phyloP scores from a whole-genome alignment of 2,888 invertebrate species.

The Charanyca ferruginea region DNA sequence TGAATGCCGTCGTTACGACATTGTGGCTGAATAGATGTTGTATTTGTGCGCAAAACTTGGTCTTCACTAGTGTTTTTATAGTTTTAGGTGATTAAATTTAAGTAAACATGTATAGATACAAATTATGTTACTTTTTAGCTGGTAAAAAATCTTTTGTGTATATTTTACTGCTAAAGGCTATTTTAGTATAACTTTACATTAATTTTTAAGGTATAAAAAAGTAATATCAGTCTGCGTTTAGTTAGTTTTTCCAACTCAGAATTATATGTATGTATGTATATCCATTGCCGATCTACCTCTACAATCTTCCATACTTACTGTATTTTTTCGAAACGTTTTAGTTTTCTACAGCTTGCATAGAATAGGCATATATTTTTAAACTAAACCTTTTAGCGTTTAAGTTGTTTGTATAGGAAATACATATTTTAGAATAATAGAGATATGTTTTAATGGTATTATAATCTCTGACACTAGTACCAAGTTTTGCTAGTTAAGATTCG shows the following conservation, averaged over 20 bases:
- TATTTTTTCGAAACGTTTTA: constrained; percentile 52
- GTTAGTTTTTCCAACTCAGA: constrained; percentile 22
- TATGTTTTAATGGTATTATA: constrained; percentile 64
- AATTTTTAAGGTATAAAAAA: constrained; percentile 29
- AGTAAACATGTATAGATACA: constrained; percentile 58
- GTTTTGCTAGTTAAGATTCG: constrained; percentile 87
- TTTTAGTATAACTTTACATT: constrained; percentile 44
- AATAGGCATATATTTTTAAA: constrained; percentile 50
- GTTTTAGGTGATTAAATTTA: constrained; percentile 62
- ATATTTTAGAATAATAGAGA: constrained; percentile 58
- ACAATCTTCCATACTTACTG: constrained; percentile 60
- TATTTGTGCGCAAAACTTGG: constrained; percentile 87
- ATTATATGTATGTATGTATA: too few species aligned
- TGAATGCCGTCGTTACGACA: constrained; percentile 81
- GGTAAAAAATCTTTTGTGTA: constrained; percentile 47
- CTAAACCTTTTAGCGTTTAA: constrained; percentile 55
- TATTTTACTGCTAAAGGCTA: constrained; percentile 46
- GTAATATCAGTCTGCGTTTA: constrained; percentile 24
- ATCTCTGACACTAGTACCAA: constrained; percentile 82
- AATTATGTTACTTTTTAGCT: constrained; percentile 55
- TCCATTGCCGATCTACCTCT: constrained; percentile 65
- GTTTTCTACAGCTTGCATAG: constrained; percentile 48
- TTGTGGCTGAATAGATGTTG: constrained; percentile 86
- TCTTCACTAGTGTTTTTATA: constrained; percentile 76
- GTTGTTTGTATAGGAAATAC: constrained; percentile 53